Conservation (phyloP, 1,140 invertebrate genomes). For the Lepidostoma basale region DNA sequence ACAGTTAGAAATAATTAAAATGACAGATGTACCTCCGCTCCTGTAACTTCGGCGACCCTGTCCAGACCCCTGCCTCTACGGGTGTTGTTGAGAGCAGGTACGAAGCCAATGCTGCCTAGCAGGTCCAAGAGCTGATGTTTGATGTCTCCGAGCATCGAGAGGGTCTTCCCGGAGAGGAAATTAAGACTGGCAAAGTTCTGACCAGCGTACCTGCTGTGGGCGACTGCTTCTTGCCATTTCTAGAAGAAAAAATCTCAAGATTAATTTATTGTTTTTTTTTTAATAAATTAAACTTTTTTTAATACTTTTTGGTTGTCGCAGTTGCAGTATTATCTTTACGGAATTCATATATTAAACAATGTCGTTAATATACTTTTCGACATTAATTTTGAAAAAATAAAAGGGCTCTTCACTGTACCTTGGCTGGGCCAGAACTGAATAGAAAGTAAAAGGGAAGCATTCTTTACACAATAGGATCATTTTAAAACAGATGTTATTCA, state of each 20-base stretch:
- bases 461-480: no score
- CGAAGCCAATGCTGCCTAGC: conserved; percentile 81
- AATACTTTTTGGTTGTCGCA: no score
- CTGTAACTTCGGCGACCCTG: conserved; percentile 71
- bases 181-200: conserved; percentile 74
- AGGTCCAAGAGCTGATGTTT: conserved; percentile 84
- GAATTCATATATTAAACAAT: no score
- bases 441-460: no score
- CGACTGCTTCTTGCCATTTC: conserved; percentile 74
- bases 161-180: conserved; percentile 74
- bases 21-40: conserved; percentile 60
- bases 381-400: no score
- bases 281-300: no score
- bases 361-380: neutral
- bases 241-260: conserved; percentile 58
- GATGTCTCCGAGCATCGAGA: conserved; percentile 77
- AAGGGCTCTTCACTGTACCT: no score
- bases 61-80: conserved; percentile 67
- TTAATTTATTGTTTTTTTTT: conserved; percentile 1
- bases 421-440: no score
- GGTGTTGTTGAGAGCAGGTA: conserved; percentile 62
- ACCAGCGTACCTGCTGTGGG: conserved; percentile 65
- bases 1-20: no score
- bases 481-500: no score
- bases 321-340: no score